phyloP scores from a whole-genome alignment of 2,797 vertebrate species.

The Sebastes glaucus region DNA sequence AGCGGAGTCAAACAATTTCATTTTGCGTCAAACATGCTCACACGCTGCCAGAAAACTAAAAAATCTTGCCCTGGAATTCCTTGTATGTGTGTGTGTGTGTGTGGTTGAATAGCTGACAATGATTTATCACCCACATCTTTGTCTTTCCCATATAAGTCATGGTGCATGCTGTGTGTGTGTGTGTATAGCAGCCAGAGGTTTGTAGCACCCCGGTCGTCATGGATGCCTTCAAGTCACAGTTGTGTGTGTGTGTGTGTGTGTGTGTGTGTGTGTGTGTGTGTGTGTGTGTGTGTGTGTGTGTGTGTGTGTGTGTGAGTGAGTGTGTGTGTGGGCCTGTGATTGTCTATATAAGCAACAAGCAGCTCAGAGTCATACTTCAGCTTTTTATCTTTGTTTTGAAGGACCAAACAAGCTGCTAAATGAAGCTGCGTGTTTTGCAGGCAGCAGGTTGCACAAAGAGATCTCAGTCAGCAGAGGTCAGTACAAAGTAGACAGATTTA shows the following conservation, averaged over 20 bases:
- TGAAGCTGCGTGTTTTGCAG: background rate
- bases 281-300: constrained; percentile 20
- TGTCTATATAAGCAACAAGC: constrained; percentile 11
- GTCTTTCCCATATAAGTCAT: constrained; percentile 75
- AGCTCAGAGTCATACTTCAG: constrained; percentile 13
- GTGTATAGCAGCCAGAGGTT: constrained; percentile 34
- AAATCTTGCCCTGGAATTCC: constrained; percentile 29
- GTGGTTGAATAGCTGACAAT: constrained; percentile 29
- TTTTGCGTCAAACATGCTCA: constrained; percentile 62
- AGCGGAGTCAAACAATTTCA: constrained; percentile 65
- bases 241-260: constrained; percentile 16
- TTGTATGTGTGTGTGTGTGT: constrained; percentile 14
- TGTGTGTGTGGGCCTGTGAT: constrained; percentile 27
- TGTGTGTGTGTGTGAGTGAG: constrained; percentile 2
- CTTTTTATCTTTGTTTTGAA: constrained; percentile 17
- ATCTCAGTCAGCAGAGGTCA: constrained; percentile 75
- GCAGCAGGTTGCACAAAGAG: constrained; percentile 57
- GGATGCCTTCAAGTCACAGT: constrained; percentile 47
- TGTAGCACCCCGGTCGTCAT: constrained; percentile 39
- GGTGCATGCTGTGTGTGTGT: constrained; percentile 22
- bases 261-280: constrained; percentile 11
- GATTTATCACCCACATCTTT: constrained; percentile 69
- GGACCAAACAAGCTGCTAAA: background rate
- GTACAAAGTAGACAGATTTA: constrained; percentile 61
- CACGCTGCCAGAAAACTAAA: constrained; percentile 27